Percentiles rank a stretch among this genome's conserved stretches.
These are phyloP conservation scores for Lota lota DNA, from an alignment of 2,113 vertebrate genomes.

Conservation along the genomic window DNA sequence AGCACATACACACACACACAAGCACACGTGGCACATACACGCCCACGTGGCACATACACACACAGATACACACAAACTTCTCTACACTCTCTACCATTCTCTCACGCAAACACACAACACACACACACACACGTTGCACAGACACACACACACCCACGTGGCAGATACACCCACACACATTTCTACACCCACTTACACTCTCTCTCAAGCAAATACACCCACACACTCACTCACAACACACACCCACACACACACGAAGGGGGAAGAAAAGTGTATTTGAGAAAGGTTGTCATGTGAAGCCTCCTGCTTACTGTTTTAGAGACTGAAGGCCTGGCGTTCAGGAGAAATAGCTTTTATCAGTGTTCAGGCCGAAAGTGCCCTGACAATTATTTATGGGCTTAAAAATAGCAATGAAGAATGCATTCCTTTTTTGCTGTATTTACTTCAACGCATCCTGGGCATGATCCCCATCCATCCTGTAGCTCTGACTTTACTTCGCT, in stretches of 20 bases:
- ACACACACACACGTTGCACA: conserved; percentile 6
- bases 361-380: conserved; percentile 59
- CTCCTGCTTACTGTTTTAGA: conserved; percentile 28
- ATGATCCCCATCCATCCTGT: conserved; percentile 34
- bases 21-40: conserved; percentile 26
- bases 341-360: conserved; percentile 61
- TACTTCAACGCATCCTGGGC: conserved; percentile 49
- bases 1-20: conserved; percentile 25
- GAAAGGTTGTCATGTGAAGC: conserved; percentile 60
- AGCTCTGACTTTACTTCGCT: conserved; percentile 36
- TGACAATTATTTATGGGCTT: conserved; percentile 67
- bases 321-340: conserved; percentile 60
- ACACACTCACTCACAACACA: conserved; percentile 41
- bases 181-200: background rate
- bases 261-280: conserved; percentile 41
- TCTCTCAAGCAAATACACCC: background rate
- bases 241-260: conserved; percentile 5
- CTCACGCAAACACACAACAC: conserved; percentile 42
- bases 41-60: conserved; percentile 21
- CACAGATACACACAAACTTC: conserved; percentile 29
- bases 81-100: background rate
- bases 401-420: conserved; percentile 62
- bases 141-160: conserved; percentile 30
- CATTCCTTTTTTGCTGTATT: conserved; percentile 34
- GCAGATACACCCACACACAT: conserved; percentile 16